Evolutionary conservation across 2,797 vertebrate genomes (phyloP), one percentile per base, ranked within the genome.

Genomic region (Rhinoraja longicauda): DNA sequence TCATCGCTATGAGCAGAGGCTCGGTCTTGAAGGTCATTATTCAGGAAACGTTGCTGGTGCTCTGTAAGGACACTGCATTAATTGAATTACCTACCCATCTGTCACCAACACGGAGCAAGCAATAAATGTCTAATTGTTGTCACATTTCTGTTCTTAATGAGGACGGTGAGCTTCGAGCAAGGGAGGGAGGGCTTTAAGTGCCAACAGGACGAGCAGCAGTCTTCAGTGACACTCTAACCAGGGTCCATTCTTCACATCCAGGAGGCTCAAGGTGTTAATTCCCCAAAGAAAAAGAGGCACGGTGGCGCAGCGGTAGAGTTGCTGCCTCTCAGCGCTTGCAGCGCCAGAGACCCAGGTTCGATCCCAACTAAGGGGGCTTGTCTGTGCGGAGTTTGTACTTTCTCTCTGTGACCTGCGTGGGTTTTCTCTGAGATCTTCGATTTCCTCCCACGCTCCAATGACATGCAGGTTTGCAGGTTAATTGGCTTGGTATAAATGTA

Each of bases 21-120:
- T 39, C 70, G 36, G 70, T 75, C 90, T 13, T 97, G 96, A 96
- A 96, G 96, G 97, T 96, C 95, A 96, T 94, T 93, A 94, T 94
- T 94, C 96, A 73, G 95, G 94, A 94, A 95, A 94, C 94, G 94
- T 96, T 95, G 96, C 96, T 96, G 95, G 95, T 95, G 96, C 94
- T 96, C 96, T 96, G 97, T 96, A 98, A 97, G 95, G 95, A 96
- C 96, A 95, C 93, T 92, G 95, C 93, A 96, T 96, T 98, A 98
- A 98, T 98, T 97, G 97, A 98, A 98, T 98, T 98, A 98, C 96
- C 96, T 94, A 95, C 96, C 98, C 98, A 98, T 99, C 98, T 98
- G 98, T 97, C 97, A 96, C 97, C 95, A 67, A 95, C 90, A 93
- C 96, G 94, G 96, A 96, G 96, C 96, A 96, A 97, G 96, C 95